phyloP scores from a whole-genome alignment of 2,113 vertebrate species.

The Pseudopipra pipra region DNA sequence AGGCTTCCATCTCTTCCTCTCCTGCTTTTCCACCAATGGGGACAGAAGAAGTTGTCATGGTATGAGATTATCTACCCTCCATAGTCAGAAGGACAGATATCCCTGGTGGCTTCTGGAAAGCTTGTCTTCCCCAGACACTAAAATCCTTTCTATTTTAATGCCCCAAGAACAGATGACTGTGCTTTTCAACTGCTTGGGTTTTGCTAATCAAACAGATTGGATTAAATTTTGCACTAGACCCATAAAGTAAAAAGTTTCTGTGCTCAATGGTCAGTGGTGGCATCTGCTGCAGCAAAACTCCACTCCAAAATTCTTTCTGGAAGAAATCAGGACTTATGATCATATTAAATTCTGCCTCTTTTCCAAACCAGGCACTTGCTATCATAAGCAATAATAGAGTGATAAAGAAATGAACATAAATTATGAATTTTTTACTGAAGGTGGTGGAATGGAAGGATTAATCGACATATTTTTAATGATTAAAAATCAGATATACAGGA shows the following conservation, averaged over 20 bases:
- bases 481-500: neutral
- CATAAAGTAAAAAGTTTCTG: neutral
- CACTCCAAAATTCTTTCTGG: neutral
- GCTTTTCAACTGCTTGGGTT: neutral
- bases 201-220: conserved; percentile 1
- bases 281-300: neutral
- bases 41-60: neutral
- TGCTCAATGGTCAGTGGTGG: neutral
- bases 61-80: neutral
- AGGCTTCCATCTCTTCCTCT: neutral
- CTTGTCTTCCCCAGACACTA: neutral
- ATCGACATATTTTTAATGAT: neutral
- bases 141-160: conserved; percentile 4
- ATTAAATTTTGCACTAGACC: neutral
- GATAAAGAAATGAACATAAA: neutral
- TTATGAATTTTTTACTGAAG: neutral
- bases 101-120: neutral
- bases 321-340: neutral
- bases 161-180: neutral
- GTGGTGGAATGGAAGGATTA: neutral
- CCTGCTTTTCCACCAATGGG: neutral
- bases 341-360: neutral
- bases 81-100: neutral
- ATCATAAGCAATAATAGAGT: neutral
- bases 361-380: neutral